These are phyloP conservation scores for Oxystoma pomonae DNA, from an alignment of 2,888 invertebrate genomes.

Conservation along the genomic window DNA sequence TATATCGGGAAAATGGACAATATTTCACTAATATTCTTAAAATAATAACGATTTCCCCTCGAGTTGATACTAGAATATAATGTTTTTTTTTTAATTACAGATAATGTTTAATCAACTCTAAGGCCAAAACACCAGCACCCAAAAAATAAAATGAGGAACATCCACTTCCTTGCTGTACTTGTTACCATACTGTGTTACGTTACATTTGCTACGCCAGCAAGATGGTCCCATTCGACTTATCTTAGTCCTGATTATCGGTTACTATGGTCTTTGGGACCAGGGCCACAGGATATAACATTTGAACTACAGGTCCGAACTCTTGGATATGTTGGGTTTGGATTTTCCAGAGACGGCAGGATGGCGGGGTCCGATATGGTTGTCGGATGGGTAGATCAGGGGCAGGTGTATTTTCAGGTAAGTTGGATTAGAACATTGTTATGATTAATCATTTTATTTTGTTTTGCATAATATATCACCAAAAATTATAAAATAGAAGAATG, in stretches of 20 bases:
- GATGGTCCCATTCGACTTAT: constrained; percentile 52
- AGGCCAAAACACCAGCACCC: neutral
- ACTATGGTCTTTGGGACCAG: constrained; percentile 70
- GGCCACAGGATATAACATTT: constrained; percentile 71
- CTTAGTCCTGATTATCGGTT: constrained; percentile 54
- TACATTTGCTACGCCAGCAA: constrained; percentile 40
- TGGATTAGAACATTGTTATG: too few relatives aligned
- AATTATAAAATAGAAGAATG: too few relatives aligned
- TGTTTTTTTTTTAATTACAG: too few relatives aligned
- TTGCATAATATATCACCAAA: too few relatives aligned
- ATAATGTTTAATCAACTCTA: constrained; percentile 16
- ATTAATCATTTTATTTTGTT: too few relatives aligned
- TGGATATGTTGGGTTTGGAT: constrained; percentile 85
- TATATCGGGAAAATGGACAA: too few relatives aligned
- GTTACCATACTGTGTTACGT: constrained; percentile 10
- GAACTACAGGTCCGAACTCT: constrained; percentile 77
- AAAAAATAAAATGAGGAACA: too few relatives aligned
- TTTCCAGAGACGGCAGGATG: constrained; percentile 76
- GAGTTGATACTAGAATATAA: too few relatives aligned
- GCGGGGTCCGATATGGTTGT: constrained; percentile 82
- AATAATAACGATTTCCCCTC: too few relatives aligned
- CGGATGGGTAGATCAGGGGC: constrained; percentile 82
- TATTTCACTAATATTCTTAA: too few relatives aligned
- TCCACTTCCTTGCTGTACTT: neutral
- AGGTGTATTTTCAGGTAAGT: constrained; percentile 79